phyloP scores from a whole-genome alignment of 2,797 vertebrate species.

The Picus viridis region DNA sequence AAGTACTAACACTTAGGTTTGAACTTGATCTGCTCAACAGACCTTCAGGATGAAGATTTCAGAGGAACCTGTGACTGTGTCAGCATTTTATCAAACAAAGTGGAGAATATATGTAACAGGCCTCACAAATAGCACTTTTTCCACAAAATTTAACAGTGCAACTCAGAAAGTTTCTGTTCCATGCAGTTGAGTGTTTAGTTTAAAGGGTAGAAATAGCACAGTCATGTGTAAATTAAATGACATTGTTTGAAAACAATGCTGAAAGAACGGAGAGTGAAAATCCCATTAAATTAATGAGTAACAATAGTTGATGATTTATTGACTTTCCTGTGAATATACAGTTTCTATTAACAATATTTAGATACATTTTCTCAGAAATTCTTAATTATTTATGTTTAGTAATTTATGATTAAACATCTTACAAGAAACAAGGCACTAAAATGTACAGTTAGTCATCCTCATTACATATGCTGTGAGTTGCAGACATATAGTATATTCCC shows the following conservation, averaged over 20 bases:
- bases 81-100: not conserved
- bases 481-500: not conserved
- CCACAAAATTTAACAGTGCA: not conserved
- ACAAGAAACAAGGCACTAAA: constrained; percentile 72
- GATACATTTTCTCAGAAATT: constrained; percentile 49
- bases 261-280: constrained; percentile 20
- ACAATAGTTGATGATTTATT: constrained; percentile 65
- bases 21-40: not conserved
- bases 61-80: not conserved
- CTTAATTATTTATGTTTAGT: constrained; percentile 37
- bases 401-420: constrained; percentile 65
- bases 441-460: constrained; percentile 49
- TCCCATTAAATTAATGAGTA: not conserved
- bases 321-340: constrained; percentile 49
- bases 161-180: not conserved
- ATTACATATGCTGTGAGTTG: not conserved
- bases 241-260: constrained; percentile 25
- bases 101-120: not conserved
- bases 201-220: constrained; percentile 28
- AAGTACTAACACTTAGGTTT: not conserved
- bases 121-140: not conserved
- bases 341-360: constrained; percentile 62
- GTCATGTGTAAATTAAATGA: not conserved
- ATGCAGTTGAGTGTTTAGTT: not conserved
- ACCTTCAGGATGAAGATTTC: not conserved